Base-by-base conservation (phyloP, 2,888 invertebrate species). In the Harpalus rufipes region DNA sequence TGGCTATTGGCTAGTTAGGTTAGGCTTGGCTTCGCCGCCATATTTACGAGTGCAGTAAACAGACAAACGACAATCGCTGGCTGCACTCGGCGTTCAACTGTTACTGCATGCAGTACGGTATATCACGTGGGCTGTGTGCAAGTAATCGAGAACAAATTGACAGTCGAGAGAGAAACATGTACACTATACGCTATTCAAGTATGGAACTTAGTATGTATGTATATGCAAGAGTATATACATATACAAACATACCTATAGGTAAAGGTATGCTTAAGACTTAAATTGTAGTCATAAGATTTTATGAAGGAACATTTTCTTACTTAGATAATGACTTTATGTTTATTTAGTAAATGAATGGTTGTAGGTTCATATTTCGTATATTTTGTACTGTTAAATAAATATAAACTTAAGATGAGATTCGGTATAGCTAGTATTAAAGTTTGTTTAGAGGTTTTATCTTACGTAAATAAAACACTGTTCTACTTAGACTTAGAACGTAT, bases 71-170 rank as follows among this genome's bases (percentile, higher is more conserved):
- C 72, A 74, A 74, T 74, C 72, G 44, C 72, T 68, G 68, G 6
- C 7, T 74, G 44, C 72, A 74, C 72, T 74, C 51, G 72, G 41
- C 18, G 41, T 44, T 74, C 72, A 74, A 44, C 72, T 44, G 72
- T 74, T 44, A n/a, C 41, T 14, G 68, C 32, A 10, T 63, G 63
- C 68, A 39, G 14, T 68, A 74, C 72, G 41, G 72, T 74, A 74
- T 41, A 74, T 74, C 72, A 80, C 80, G 80, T 80, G 80, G 80
- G 80, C 63, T 44, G 80, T 80, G 72, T 16, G 8, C 44, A 74
- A 16, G 63, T 80, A 80, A 80, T 80, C 80, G 63, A 44, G 61
- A 80, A 80, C 80, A 80, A 80, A 80, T 80, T 80, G 80, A 80
- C 72, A 74, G 41, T 25, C 32, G 68, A 68, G 68, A 39, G n/a